Conservation (phyloP, 2,113 vertebrate species). For the Platichthys flesus region DNA sequence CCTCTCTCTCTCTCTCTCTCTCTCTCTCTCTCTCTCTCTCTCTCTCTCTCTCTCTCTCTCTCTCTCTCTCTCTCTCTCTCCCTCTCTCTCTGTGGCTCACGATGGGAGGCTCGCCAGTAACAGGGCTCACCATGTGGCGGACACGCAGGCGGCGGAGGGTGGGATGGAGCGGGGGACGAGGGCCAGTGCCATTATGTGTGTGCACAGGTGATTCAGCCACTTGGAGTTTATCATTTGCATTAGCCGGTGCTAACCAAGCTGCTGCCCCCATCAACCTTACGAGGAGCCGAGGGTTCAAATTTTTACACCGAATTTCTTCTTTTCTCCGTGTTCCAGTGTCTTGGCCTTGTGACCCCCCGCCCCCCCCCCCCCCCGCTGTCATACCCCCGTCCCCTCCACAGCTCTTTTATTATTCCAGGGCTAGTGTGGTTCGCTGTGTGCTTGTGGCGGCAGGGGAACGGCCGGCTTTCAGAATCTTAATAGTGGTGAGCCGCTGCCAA, state of each 20-base stretch:
- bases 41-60: background rate
- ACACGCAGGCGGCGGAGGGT: conserved; percentile 51
- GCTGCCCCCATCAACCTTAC: conserved; percentile 33
- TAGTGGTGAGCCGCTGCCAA: conserved; percentile 59
- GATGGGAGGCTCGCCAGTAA: conserved; percentile 64
- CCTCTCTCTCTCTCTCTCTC: conserved; percentile 22
- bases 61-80: background rate
- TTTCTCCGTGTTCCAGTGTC: conserved; percentile 13
- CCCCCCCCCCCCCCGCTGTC: conserved; percentile 46
- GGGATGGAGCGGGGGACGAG: conserved; percentile 17
- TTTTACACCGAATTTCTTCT: conserved; percentile 32
- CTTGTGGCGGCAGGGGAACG: conserved; percentile 66
- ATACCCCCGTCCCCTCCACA: conserved; percentile 44
- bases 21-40: conserved; percentile 6
- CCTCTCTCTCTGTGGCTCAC: conserved; percentile 1
- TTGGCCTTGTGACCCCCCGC: conserved; percentile 42
- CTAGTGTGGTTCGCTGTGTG: conserved; percentile 63
- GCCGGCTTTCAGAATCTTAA: conserved; percentile 80
- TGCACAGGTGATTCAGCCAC: conserved; percentile 45
- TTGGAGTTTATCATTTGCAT: conserved; percentile 38
- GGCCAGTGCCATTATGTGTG: conserved; percentile 36
- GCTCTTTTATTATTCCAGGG: conserved; percentile 73
- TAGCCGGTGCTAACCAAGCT: conserved; percentile 22
- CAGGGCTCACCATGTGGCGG: conserved; percentile 54
- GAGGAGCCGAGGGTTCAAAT: conserved; percentile 28